Evolutionary conservation across 2,797 vertebrate species (phyloP), one percentile per base, ranked within the genome.

Genomic region (Discoglossus pictus): DNA sequence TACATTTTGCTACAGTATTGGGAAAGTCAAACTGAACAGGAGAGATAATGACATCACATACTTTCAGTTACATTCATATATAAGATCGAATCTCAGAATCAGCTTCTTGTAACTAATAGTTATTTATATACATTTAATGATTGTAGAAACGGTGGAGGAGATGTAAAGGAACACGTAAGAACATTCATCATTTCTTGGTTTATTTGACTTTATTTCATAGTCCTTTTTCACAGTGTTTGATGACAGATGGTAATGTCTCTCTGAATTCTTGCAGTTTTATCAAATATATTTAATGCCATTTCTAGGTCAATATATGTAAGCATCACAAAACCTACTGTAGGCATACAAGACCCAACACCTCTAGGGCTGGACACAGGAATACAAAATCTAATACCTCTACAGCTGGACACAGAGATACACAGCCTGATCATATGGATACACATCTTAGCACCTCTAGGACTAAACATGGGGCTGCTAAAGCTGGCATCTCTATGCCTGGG

Each of bases 171-270:
- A n/a, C n/a, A n/a, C n/a, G n/a, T n/a, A n/a, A n/a, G n/a, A n/a
- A n/a, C n/a, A n/a, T n/a, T n/a, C n/a, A n/a, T n/a, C n/a, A n/a
- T n/a, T 8, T 20, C 20, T 62, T 11, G 39, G 15, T 51, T 39
- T 12, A 51, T 50, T 17, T 18, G 15, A 39, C 48, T 63, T 63
- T 63, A 63, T 63, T 63, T 53, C 20, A 36, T 34, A 63, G 36
- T 63, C 24, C 17, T 63, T 40, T 56, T 21, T 56, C 53, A 56
- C 53, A 56, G 36, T 42, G 53, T 16, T 56, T 10, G 20, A 40
- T 42, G 21, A 40, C 36, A 56, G 4, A 56, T 9, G 18, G 35
- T 56, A 13, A n/a, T n/a, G 8, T 4, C 5, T 46, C 10, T 2
- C 50, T 18, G 24, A 23, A 23, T 5, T 38, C 4, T 15, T 12